phyloP scores from a whole-genome alignment of 2,888 invertebrate genomes.

The Crematogaster levior region DNA sequence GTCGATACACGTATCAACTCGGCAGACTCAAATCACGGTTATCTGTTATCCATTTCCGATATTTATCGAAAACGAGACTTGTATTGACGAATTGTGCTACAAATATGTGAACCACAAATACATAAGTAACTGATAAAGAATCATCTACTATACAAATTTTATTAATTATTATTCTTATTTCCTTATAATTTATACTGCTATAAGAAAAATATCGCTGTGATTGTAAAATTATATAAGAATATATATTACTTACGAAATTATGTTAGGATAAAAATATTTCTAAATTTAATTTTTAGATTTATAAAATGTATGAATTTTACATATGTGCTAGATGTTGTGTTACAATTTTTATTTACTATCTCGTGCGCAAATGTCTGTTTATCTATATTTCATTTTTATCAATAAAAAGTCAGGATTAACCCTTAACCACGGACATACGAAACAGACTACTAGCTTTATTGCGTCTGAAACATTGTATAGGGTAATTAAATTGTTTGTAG shows the following conservation, averaged over 20 bases:
- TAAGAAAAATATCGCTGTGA: background rate
- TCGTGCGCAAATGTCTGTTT: background rate
- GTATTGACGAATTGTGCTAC: background rate
- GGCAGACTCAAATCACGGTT: constrained; percentile 23
- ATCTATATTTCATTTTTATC: background rate
- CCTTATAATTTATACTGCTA: background rate
- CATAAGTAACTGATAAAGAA: background rate
- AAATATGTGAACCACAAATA: background rate
- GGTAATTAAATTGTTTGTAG: too few species aligned
- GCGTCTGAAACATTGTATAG: too few species aligned
- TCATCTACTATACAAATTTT: background rate
- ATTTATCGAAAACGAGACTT: background rate
- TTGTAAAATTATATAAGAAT: background rate
- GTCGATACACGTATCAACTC: constrained; percentile 25
- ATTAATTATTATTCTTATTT: constrained; percentile 18
- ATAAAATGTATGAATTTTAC: background rate
- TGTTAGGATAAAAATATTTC: background rate
- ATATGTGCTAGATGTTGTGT: background rate
- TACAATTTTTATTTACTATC: background rate
- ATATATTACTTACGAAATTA: background rate
- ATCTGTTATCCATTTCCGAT: constrained; percentile 31
- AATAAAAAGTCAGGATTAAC: background rate
- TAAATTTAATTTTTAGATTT: background rate
- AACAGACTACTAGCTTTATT: too few species aligned
- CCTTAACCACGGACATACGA: too few species aligned